Conservation (phyloP, 2,797 vertebrate genomes). For the Sebastolobus altivelis region DNA sequence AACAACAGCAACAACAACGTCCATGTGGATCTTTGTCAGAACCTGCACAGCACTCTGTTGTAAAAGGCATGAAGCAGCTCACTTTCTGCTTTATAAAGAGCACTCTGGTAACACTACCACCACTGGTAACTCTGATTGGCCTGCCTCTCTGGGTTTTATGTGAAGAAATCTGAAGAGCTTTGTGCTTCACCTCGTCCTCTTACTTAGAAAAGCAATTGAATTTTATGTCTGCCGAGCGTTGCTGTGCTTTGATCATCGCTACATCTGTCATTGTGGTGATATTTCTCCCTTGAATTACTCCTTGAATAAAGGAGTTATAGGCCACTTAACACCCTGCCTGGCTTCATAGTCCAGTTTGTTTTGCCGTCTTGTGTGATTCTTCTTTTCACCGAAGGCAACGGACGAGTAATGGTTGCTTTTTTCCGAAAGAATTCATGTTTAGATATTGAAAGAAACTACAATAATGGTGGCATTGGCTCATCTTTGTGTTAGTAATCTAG, state of each 20-base stretch:
- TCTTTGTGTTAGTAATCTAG: too few relatives aligned
- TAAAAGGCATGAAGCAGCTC: not conserved
- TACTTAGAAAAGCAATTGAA: constrained; percentile 28
- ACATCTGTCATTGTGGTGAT: constrained; percentile 18
- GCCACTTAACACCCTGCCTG: constrained; percentile 9
- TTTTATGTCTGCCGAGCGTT: constrained; percentile 33
- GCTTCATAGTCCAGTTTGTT: constrained; percentile 15
- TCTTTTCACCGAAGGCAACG: not conserved
- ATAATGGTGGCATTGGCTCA: too few relatives aligned
- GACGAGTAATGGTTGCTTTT: not conserved
- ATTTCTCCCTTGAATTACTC: constrained; percentile 19
- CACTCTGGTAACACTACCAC: not conserved
- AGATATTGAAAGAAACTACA: too few relatives aligned
- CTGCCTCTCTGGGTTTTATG: constrained; percentile 33
- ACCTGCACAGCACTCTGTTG: constrained; percentile 12
- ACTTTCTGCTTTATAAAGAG: constrained; percentile 18
- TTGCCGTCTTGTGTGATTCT: not conserved
- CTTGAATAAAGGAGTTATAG: not conserved
- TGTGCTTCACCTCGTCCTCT: constrained; percentile 22
- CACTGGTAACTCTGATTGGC: constrained; percentile 20
- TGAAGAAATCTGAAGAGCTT: constrained; percentile 28
- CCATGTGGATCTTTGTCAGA: constrained; percentile 20
- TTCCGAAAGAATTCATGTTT: too few relatives aligned
- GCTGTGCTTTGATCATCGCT: constrained; percentile 13
- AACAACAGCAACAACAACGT: not conserved